A percentile compares a stretch with the other conserved stretches of the same genome.
phyloP scores from a whole-genome alignment of 37 sponge, comb jelly and placozoan species.

The Aplysina aerophoba region DNA sequence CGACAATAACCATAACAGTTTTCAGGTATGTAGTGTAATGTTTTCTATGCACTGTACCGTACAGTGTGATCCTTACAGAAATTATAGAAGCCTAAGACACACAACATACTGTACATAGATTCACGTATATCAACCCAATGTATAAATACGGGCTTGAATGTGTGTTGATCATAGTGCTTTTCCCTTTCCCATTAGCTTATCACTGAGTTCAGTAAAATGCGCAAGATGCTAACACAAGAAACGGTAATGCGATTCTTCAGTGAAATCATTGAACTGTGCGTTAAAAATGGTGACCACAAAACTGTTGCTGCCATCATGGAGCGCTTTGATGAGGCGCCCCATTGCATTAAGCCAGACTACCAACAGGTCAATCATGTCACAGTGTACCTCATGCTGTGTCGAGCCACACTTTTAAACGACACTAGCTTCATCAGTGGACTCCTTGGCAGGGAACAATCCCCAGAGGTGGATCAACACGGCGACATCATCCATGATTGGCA shows the following conservation, averaged over 20 bases:
- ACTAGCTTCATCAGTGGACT: slow-evolving; percentile 18
- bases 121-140: no score
- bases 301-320: background rate
- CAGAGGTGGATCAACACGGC: background rate
- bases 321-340: background rate
- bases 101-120: no score
- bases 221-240: no score
- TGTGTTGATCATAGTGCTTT: no score
- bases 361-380: slow-evolving; percentile 49
- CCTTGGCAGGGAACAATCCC: background rate
- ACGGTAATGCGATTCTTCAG: background rate
- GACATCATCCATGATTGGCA: background rate
- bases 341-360: background rate
- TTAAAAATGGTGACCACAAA: background rate
- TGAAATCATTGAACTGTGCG: background rate
- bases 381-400: slow-evolving; percentile 64
- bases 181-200: no score
- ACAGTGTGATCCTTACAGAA: no score
- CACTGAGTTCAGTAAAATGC: no score
- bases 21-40: no score
- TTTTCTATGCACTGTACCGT: no score
- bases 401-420: slow-evolving; percentile 58
- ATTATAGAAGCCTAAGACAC: no score
- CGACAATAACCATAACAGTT: no score
- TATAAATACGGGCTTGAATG: no score